Conservation (phyloP, 2,888 invertebrate species). For the Ditula angustiorana region DNA sequence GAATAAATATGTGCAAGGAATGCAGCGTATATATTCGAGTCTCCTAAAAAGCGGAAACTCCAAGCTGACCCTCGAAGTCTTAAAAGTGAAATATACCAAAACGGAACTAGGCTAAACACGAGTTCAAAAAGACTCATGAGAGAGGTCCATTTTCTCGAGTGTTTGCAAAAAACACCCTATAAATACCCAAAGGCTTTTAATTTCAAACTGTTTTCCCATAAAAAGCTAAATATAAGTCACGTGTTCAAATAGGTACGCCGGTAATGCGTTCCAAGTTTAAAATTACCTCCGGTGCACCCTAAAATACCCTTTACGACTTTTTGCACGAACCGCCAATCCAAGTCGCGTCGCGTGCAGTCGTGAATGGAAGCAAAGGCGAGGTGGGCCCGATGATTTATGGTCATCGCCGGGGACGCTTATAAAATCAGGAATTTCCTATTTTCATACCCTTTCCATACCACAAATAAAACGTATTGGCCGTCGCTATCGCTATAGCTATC, state of each 20-base stretch:
- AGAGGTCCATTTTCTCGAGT: too few species aligned
- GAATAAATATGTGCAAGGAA: slow-evolving; percentile 31
- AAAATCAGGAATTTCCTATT: slow-evolving; percentile 30
- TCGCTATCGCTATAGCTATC: too few species aligned
- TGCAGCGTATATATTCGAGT: slow-evolving; percentile 4
- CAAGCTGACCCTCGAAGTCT: too few species aligned
- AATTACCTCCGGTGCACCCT: slow-evolving; percentile 11
- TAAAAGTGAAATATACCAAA: too few species aligned
- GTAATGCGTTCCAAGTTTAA: slow-evolving; percentile 6
- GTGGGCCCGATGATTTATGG: slow-evolving; percentile 16
- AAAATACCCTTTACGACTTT: slow-evolving; percentile 23
- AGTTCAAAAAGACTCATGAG: too few species aligned
- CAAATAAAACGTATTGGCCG: too few species aligned
- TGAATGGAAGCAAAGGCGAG: slow-evolving; percentile 13
- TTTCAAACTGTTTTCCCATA: background rate
- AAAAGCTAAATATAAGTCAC: background rate
- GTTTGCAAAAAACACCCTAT: too few species aligned
- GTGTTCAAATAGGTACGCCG: background rate
- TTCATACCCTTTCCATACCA: slow-evolving; percentile 22
- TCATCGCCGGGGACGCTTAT: slow-evolving; percentile 1
- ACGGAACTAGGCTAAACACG: too few species aligned
- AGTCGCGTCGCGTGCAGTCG: slow-evolving; percentile 17
- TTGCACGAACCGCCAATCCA: slow-evolving; percentile 22
- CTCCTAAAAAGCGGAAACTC: background rate
- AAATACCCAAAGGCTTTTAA: too few species aligned